A percentile compares a stretch with the other conserved stretches of the same genome.
Conservation (phyloP, 2,888 invertebrate genomes). For the Mycogona germanica region DNA sequence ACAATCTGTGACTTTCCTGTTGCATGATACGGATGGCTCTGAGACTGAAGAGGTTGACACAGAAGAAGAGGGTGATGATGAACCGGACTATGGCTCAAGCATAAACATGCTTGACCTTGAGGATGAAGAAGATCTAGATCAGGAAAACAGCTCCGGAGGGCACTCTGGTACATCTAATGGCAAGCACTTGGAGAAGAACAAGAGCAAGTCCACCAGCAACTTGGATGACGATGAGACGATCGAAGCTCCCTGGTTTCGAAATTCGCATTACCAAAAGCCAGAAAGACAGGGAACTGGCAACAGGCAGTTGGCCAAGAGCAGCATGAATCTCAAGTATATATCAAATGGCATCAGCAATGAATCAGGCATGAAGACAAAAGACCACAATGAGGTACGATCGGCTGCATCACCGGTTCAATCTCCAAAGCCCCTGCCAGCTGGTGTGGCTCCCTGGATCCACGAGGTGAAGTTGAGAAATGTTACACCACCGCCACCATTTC, state of each 20-base stretch:
- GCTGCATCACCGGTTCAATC: not conserved
- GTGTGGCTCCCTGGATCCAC: not conserved
- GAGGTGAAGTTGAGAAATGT: not conserved
- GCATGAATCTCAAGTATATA: not conserved
- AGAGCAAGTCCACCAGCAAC: conserved; percentile 8
- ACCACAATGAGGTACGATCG: not conserved
- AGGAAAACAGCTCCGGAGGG: no score
- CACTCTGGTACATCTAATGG: no score
- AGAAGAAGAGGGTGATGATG: no score
- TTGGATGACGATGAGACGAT: conserved; percentile 10
- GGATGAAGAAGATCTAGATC: no score
- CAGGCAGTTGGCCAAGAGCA: conserved; percentile 1
- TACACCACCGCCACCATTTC: no score
- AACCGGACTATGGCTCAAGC: no score
- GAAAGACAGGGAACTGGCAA: not conserved
- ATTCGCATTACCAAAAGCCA: not conserved
- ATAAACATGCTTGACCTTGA: no score
- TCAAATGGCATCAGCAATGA: not conserved
- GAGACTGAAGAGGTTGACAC: no score
- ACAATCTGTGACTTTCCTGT: no score
- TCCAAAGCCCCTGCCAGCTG: not conserved
- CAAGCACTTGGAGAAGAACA: conserved; percentile 10
- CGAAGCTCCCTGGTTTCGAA: conserved; percentile 4
- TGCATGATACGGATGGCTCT: no score
- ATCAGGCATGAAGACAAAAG: no score